phyloP scores from a whole-genome alignment of 1,140 invertebrate genomes.

The Pogonomyrmex californicus region DNA sequence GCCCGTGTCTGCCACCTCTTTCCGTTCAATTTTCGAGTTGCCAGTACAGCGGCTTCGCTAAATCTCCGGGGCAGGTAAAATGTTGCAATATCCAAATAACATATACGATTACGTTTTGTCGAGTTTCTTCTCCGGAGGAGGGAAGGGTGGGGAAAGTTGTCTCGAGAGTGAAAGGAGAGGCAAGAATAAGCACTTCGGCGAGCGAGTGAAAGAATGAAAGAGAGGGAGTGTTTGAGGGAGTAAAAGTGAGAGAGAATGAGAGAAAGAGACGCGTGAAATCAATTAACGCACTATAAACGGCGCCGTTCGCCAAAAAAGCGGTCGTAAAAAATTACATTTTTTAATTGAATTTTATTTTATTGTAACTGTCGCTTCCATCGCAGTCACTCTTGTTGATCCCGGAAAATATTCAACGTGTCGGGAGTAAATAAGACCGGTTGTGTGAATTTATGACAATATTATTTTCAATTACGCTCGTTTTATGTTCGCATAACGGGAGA shows the following conservation, averaged over 20 bases:
- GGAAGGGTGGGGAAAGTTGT: constrained; percentile 64
- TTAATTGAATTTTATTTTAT: background rate
- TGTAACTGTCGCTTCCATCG: background rate
- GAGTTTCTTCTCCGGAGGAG: constrained; percentile 44
- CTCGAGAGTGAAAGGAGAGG: constrained; percentile 70
- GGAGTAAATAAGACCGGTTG: background rate
- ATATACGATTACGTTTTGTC: constrained; percentile 66
- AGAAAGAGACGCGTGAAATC: constrained; percentile 6
- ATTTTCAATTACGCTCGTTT: constrained; percentile 16
- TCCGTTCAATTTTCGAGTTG: constrained; percentile 10
- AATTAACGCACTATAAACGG: constrained; percentile 41
- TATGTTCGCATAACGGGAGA: background rate
- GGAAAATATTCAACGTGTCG: background rate
- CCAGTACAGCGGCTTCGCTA: constrained; percentile 24
- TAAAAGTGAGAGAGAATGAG: constrained; percentile 7
- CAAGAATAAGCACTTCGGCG: constrained; percentile 31
- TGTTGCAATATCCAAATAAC: constrained; percentile 83
- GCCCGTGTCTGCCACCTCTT: constrained; percentile 25
- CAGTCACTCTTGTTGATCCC: background rate
- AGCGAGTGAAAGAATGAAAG: background rate
- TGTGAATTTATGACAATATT: background rate
- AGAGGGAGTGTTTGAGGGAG: background rate
- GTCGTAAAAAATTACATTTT: constrained; percentile 22
- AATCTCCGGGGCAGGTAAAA: constrained; percentile 78
- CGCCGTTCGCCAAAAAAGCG: constrained; percentile 13